These are phyloP conservation scores for Hipparchia semele DNA, from an alignment of 2,888 invertebrate species.

Conservation along the genomic window DNA sequence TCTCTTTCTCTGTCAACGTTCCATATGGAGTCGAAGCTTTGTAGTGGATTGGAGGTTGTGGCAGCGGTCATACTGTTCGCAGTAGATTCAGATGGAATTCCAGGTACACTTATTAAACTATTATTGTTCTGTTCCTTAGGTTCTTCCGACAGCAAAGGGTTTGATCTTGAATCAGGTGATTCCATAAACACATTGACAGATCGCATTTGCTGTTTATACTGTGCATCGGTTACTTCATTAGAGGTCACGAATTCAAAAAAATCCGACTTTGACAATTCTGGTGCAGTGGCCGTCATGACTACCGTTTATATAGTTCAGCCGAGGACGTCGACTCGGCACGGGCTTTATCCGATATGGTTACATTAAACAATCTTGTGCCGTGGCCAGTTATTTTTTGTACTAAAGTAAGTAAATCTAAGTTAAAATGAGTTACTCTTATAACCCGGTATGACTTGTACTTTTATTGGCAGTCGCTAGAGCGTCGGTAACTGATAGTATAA, in stretches of 20 bases:
- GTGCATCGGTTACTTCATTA: slow-evolving; percentile 88
- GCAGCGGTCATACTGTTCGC: slow-evolving; percentile 61
- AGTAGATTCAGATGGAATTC: slow-evolving; percentile 54
- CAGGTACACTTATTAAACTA: slow-evolving; percentile 72
- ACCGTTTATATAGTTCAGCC: slow-evolving; percentile 82
- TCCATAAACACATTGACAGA: slow-evolving; percentile 86
- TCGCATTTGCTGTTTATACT: slow-evolving; percentile 87
- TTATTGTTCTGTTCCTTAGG: slow-evolving; percentile 86
- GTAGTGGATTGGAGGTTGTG: slow-evolving; percentile 75
- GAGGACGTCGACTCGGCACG: slow-evolving; percentile 65
- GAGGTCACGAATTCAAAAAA: slow-evolving; percentile 95
- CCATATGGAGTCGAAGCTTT: slow-evolving; percentile 85
- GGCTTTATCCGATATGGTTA: slow-evolving; percentile 57
- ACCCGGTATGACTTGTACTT: slow-evolving; percentile 82
- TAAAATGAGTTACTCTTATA: slow-evolving; percentile 61
- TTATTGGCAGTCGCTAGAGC: slow-evolving; percentile 80
- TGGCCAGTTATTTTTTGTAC: slow-evolving; percentile 69
- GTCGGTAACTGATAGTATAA: slow-evolving; percentile 78
- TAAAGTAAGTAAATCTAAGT: slow-evolving; percentile 76
- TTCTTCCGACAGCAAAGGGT: slow-evolving; percentile 77
- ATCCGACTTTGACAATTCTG: slow-evolving; percentile 93
- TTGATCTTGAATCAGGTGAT: slow-evolving; percentile 79
- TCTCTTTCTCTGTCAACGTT: slow-evolving; percentile 89
- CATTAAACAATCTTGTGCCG: slow-evolving; percentile 49
- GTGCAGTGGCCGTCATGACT: slow-evolving; percentile 94